phyloP scores from a whole-genome alignment of 2,113 vertebrate genomes.

The Puffinus mauretanicus region DNA sequence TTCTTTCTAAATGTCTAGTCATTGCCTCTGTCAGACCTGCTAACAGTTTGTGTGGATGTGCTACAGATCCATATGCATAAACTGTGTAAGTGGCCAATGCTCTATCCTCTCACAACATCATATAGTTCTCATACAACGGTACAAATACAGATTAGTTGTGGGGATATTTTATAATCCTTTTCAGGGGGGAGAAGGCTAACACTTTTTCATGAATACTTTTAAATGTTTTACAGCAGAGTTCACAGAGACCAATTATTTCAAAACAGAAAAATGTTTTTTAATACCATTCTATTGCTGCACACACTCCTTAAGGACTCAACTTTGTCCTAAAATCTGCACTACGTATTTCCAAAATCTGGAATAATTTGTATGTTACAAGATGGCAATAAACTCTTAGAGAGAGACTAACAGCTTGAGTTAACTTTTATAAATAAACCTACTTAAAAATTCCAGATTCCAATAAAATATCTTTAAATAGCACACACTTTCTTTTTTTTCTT shows the following conservation, averaged over 20 bases:
- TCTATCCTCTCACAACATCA: not conserved
- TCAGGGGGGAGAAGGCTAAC: not conserved
- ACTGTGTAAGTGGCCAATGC: fast-evolving
- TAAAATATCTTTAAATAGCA: not conserved
- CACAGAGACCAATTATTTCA: not conserved
- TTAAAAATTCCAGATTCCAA: not conserved
- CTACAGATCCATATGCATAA: not conserved
- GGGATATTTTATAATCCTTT: not conserved
- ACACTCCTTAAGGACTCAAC: not conserved
- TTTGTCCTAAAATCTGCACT: not conserved
- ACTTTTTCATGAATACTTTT: not conserved
- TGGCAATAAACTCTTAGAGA: not conserved
- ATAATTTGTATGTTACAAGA: not conserved
- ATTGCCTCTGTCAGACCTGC: not conserved
- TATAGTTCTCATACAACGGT: not conserved
- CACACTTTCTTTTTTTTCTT: not conserved
- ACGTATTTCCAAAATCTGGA: not conserved
- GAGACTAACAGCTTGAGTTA: not conserved
- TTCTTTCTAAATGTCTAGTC: not conserved
- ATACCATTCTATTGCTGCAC: not conserved
- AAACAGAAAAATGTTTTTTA: not conserved
- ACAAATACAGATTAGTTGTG: not conserved
- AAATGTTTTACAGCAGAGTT: not conserved
- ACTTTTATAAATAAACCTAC: not conserved
- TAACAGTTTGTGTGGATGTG: not conserved